Percentiles rank a stretch among this genome's conserved stretches.
Evolutionary conservation across 1,140 invertebrate genomes (phyloP).

Genomic region (Patella vulgata): DNA sequence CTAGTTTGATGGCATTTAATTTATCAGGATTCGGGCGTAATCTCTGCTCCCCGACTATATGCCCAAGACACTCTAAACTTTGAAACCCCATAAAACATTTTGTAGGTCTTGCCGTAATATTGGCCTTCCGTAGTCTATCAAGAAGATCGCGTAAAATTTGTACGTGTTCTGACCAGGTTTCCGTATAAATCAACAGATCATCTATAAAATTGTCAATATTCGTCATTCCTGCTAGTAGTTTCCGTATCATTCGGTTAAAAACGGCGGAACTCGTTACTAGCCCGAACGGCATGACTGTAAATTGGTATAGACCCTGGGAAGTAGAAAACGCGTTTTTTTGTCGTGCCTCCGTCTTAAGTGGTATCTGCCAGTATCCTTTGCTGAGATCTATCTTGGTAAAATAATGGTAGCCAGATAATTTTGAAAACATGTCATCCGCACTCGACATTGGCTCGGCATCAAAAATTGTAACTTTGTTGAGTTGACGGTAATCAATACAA

Average conservation of each 20-base stretch:
- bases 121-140: background rate
- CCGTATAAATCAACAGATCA: conserved; percentile 4
- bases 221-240: conserved; percentile 43
- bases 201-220: conserved; percentile 4
- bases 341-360: background rate
- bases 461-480: conserved; percentile 27
- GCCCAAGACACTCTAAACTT: background rate
- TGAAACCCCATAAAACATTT: conserved; percentile 7
- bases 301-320: conserved; percentile 12
- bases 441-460: conserved; percentile 34
- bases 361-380: conserved; percentile 26
- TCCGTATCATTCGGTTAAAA: conserved; percentile 33
- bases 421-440: conserved; percentile 26
- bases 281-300: conserved; percentile 25
- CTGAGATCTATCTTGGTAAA: conserved; percentile 22
- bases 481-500: conserved; percentile 67
- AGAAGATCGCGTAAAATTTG: background rate
- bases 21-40: background rate
- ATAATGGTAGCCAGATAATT: background rate
- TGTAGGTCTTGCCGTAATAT: conserved; percentile 15
- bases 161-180: background rate
- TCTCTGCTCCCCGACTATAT: background rate
- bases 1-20: too few relatives aligned
- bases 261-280: conserved; percentile 14
- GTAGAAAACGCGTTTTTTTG: conserved; percentile 16